Base-by-base conservation (phyloP, 2,113 vertebrate species). In the Callipepla californica region DNA sequence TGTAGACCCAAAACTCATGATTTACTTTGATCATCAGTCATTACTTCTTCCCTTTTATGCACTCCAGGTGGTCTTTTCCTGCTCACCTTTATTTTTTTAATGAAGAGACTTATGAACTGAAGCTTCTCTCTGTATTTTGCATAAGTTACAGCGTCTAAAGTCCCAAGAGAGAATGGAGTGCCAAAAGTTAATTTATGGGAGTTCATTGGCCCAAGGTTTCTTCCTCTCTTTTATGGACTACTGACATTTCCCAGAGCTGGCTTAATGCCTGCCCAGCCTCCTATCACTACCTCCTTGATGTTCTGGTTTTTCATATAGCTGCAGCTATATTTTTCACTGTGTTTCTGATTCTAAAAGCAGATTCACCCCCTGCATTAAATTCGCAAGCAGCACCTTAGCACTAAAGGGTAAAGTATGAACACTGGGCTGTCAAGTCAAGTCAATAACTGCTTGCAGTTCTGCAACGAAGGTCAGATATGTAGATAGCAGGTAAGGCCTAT, bases 381-480 rank as follows among this genome's bases (percentile, higher is more conserved):
- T 91, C 70, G 28, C 17, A 84, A 57, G 45, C 76, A 90, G 51
- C 53, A 67, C 18, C 53, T 94, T 70, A 44, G 47, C 62, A 50
- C 19, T 73, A 76, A 86, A 62, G 48, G 53, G n/a, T 69, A 90
- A 94, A 94, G 32, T n/a, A 34, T 21, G 23, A 84, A 61, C 36
- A 90, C 18, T 7, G 1, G 9, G 36, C 78, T 92, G 68, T 85
- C 67, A 90, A 79, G 78, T 70, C 79, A 94, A 95, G 78, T 82
- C 82, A 88, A 70, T 92, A 93, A 96, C 58, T 74, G 77, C 72
- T 95, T 95, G 75, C 15, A 7, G 53, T 73, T 93, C 85, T 66
- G 78, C 58, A 90, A 66, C 78, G 69, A 55, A 88, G 61, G 78
- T 75, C 75, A 91, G 22, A 9, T 3, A 0, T 62, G 40, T 42